Conservation (phyloP, 1,140 invertebrate species). For the Calliphora vicina region DNA sequence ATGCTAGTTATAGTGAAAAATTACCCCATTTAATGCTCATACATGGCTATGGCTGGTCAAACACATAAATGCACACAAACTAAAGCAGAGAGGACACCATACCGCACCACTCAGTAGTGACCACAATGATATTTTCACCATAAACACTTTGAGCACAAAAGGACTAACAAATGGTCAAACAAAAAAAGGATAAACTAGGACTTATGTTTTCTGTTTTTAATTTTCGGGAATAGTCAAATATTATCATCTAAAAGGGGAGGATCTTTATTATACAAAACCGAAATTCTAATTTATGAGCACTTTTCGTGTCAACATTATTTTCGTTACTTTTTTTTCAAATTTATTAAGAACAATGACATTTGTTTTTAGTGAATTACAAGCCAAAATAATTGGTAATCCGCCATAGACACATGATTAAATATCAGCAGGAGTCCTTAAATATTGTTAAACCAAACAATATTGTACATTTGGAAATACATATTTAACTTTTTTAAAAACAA, state of each 20-base stretch:
- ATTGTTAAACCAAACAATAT: background rate
- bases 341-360: constrained; percentile 10
- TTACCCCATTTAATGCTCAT: background rate
- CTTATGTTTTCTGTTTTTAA: background rate
- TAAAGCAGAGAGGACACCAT: no score
- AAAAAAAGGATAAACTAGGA: constrained; percentile 10
- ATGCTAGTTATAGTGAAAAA: constrained; percentile 19
- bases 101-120: background rate
- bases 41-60: background rate
- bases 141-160: constrained; percentile 24
- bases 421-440: constrained; percentile 13
- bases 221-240: constrained; percentile 16
- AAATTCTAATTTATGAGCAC: constrained; percentile 26
- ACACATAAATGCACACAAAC: background rate
- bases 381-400: constrained; percentile 24
- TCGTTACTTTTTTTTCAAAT: background rate
- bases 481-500: constrained; percentile 19
- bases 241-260: constrained; percentile 5
- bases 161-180: constrained; percentile 24
- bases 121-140: background rate
- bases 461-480: background rate
- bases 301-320: constrained; percentile 27
- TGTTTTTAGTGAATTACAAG: constrained; percentile 22
- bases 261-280: background rate
- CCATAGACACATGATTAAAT: constrained; percentile 23